Base-by-base conservation (phyloP, 2,797 vertebrate genomes). In the Eidolon dupreanum region DNA sequence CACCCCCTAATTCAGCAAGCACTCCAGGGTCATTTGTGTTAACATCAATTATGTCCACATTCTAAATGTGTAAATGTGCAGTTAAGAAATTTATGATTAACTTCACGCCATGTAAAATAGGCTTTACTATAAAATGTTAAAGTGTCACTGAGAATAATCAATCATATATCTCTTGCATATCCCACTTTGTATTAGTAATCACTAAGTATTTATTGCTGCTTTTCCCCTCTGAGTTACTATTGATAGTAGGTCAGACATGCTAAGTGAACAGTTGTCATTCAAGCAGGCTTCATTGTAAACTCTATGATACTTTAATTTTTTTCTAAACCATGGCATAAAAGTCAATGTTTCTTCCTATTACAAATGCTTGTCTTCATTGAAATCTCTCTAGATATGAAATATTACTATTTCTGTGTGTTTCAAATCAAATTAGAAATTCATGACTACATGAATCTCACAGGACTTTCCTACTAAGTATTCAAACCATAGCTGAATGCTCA, bases 81-180 rank as follows among this genome's bases (percentile, higher is more conserved):
- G 13, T 88, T 93, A 46, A 15, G n/a, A 96, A 75, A 97, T 94
- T 86, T 89, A 93, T 49, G n/a, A 17, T 78, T 93, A 83, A 82
- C 51, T 93, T 49, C 38, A 10, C 8, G 7, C 26, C 61, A 82
- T 74, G 43, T 84, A 95, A 96, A 92, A 24, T 51, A 90, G 28
- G 19, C 65, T 94, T 93, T 82, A 90, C 71, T 65, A 92, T 46
- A 88, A 97, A 90, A 92, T 78, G 36, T 59, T 74, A 75, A 95
- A 90, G 16, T 49, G 78, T 82, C 95, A 90, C 41, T 84, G 43
- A 57, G 28, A 22, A 71, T 78, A 85, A 96, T 92, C 57, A 79
- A 19, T 81, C 53, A 88, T 28, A 61, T 63, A 57, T 55, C 51
- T 79, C 73, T 94, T 53, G 63, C 10, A 81, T 51, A 66, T 65